phyloP scores from a whole-genome alignment of 1,140 invertebrate species.

The Sycophila sp. region DNA sequence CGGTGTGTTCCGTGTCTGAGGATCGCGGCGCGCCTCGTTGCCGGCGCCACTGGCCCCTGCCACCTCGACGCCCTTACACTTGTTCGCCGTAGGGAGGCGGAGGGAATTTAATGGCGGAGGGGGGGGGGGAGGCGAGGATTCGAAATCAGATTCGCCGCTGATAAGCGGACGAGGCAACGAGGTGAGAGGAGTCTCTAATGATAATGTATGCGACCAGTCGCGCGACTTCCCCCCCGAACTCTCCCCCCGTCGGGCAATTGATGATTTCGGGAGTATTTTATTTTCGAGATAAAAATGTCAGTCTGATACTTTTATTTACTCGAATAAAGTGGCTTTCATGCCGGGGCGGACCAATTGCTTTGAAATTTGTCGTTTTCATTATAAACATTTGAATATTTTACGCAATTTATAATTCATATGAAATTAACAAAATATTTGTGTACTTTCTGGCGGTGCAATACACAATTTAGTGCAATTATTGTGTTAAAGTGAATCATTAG shows the following conservation, averaged over 20 bases:
- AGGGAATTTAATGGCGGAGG: conserved; percentile 24
- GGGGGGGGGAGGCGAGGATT: not conserved
- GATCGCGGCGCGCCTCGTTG: conserved; percentile 38
- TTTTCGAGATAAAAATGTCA: not conserved
- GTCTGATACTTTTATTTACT: too few relatives aligned
- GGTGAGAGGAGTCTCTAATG: conserved; percentile 5
- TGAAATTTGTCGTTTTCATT: too few relatives aligned
- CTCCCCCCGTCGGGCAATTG: not conserved
- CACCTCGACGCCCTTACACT: conserved; percentile 57
- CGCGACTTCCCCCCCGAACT: too few relatives aligned
- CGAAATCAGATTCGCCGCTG: conserved; percentile 28
- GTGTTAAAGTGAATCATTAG: too few relatives aligned
- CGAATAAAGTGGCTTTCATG: too few relatives aligned
- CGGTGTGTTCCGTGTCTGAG: conserved; percentile 31
- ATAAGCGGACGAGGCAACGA: not conserved
- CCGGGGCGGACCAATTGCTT: too few relatives aligned
- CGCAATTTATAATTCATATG: too few relatives aligned
- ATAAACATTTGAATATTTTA: too few relatives aligned
- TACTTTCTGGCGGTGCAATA: too few relatives aligned
- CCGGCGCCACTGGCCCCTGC: conserved; percentile 46
- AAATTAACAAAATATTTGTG: too few relatives aligned
- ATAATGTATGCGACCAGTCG: not conserved
- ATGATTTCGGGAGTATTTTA: not conserved
- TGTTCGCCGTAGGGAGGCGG: conserved; percentile 44
- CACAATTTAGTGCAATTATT: too few relatives aligned